Evolutionary conservation across 2,888 invertebrate species (phyloP).

Genomic region (Archips xylosteana): DNA sequence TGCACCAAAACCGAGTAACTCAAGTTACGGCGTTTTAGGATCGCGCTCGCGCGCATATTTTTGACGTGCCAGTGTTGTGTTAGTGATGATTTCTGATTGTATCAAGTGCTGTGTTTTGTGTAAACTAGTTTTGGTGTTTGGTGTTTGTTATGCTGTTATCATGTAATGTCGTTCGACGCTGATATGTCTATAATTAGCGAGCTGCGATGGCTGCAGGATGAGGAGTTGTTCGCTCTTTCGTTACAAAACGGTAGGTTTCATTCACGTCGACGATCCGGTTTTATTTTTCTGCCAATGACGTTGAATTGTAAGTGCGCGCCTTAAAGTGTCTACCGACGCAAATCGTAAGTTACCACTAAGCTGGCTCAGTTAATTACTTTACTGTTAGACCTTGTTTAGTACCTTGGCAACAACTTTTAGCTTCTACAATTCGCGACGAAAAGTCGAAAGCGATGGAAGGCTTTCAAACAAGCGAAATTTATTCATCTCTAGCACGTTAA

Average conservation of each 20-base stretch:
- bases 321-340: slow-evolving; percentile 41
- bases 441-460: no score
- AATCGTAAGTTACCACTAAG: slow-evolving; percentile 40
- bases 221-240: slow-evolving; percentile 80
- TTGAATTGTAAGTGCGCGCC: slow-evolving; percentile 40
- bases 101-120: slow-evolving; percentile 60
- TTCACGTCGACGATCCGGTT: slow-evolving; percentile 39
- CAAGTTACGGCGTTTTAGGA: slow-evolving; percentile 8
- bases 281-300: slow-evolving; percentile 43
- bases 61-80: slow-evolving; percentile 73
- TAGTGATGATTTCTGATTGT: slow-evolving; percentile 52
- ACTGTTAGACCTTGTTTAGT: slow-evolving; percentile 43
- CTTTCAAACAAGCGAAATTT: not conserved
- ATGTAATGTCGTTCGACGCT: slow-evolving; percentile 79
- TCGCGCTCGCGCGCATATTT: slow-evolving; percentile 48
- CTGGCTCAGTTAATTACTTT: slow-evolving; percentile 40
- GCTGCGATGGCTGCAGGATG: slow-evolving; percentile 81
- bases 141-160: slow-evolving; percentile 70
- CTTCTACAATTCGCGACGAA: slow-evolving; percentile 23
- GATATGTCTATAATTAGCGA: slow-evolving; percentile 84
- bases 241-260: slow-evolving; percentile 79
- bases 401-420: slow-evolving; percentile 35
- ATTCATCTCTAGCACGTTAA: not conserved
- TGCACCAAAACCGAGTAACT: slow-evolving; percentile 45
- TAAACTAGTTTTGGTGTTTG: slow-evolving; percentile 56